Evolutionary conservation across 2,888 invertebrate species (phyloP).

Genomic region (Eilema depressum): DNA sequence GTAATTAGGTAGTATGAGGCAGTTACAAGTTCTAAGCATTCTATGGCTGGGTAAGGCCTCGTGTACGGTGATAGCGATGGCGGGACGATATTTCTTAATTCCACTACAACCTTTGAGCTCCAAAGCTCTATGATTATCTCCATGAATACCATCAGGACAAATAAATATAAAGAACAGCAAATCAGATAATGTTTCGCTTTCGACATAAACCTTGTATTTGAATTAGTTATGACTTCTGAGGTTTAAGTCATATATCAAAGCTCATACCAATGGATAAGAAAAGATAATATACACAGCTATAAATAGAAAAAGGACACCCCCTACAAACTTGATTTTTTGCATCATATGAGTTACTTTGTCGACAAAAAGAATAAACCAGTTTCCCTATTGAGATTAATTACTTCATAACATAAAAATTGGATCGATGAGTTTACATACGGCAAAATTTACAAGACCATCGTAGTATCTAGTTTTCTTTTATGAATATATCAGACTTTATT

Average conservation of each 20-base stretch:
- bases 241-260: neutral
- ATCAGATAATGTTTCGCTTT: too few relatives aligned
- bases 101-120: too few relatives aligned
- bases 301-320: neutral
- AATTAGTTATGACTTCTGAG: neutral
- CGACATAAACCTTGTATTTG: too few relatives aligned
- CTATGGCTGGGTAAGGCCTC: constrained; percentile 32
- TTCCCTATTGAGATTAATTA: neutral
- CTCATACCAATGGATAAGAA: neutral
- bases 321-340: neutral
- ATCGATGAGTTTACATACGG: too few relatives aligned
- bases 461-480: too few relatives aligned
- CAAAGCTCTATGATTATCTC: too few relatives aligned
- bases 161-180: neutral
- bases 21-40: constrained; percentile 42
- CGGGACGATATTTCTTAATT: neutral
- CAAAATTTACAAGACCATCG: too few relatives aligned
- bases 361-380: neutral
- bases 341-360: neutral
- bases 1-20: constrained; percentile 37
- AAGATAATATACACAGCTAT: neutral
- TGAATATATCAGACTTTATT: neutral
- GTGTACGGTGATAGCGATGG: neutral
- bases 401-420: neutral
- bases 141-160: neutral